A percentile compares a stretch with the other conserved stretches of the same genome.
phyloP scores from a whole-genome alignment of 2,113 vertebrate species.

The Pipa parva region DNA sequence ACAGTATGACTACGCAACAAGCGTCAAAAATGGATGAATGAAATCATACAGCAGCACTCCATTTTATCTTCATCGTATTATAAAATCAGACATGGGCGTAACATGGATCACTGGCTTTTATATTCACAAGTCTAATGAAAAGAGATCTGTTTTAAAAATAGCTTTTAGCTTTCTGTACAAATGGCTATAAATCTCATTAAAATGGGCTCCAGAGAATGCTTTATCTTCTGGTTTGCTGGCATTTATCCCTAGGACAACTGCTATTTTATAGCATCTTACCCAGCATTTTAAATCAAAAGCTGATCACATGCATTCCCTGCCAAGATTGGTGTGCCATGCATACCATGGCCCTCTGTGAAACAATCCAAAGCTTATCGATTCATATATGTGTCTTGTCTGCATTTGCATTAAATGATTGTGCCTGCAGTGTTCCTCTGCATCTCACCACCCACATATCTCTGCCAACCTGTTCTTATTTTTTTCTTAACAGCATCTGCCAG shows the following conservation, averaged over 20 bases:
- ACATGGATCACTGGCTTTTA: slow-evolving; percentile 31
- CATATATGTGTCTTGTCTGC: no score
- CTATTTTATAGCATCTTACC: background rate
- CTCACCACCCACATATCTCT: background rate
- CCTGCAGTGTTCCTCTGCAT: background rate
- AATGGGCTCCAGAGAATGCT: slow-evolving; percentile 10
- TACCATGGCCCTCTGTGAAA: background rate
- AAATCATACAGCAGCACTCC: background rate
- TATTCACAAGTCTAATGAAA: slow-evolving; percentile 31
- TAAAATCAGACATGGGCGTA: background rate
- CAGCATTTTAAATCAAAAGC: slow-evolving; percentile 6
- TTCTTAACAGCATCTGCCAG: background rate
- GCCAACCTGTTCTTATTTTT: background rate
- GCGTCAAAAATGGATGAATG: no score
- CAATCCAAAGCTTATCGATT: background rate
- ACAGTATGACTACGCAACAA: no score
- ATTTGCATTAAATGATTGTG: background rate
- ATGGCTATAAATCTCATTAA: slow-evolving; percentile 20
- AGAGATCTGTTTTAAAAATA: slow-evolving; percentile 25
- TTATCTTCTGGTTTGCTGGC: slow-evolving; percentile 6
- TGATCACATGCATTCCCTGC: background rate
- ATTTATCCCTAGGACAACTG: slow-evolving; percentile 5
- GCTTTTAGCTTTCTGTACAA: slow-evolving; percentile 14
- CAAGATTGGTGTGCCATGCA: background rate
- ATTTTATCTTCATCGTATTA: slow-evolving; percentile 3